Evolutionary conservation across 1,140 invertebrate genomes (phyloP).

Genomic region (Periplaneta americana): DNA sequence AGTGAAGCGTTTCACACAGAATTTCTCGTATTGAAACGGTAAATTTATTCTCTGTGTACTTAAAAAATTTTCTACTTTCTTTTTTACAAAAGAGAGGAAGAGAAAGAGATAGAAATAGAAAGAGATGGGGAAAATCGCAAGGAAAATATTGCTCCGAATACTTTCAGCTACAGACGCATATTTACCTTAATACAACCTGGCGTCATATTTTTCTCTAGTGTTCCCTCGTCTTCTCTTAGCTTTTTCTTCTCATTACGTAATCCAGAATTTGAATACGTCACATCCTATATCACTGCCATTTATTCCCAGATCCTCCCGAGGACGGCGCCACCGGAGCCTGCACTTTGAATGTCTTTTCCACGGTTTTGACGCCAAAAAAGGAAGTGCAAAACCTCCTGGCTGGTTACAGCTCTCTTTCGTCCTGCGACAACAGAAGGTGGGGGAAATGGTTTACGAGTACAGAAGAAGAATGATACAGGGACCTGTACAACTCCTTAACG

Average conservation of each 20-base stretch:
- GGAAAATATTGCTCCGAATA: no score
- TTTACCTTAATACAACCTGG: background rate
- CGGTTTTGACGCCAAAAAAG: background rate
- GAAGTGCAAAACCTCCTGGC: background rate
- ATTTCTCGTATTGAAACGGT: no score
- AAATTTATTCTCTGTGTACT: no score
- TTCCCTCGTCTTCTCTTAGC: background rate
- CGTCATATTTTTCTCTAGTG: background rate
- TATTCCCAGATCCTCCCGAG: background rate
- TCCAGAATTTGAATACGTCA: background rate
- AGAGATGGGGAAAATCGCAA: no score
- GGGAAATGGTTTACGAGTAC: no score
- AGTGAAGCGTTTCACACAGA: no score
- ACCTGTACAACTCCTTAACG: background rate
- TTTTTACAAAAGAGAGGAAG: no score
- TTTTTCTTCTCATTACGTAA: no score
- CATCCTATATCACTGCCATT: background rate
- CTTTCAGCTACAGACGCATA: no score
- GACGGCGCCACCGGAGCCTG: background rate
- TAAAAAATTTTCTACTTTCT: no score
- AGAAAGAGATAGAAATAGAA: no score
- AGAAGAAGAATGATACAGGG: background rate
- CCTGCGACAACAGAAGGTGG: background rate
- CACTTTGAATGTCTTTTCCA: background rate
- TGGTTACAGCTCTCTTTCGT: no score